A percentile compares a stretch with the other conserved stretches of the same genome.
phyloP scores from a whole-genome alignment of 2,113 vertebrate species.

The Bujurquina vittata region DNA sequence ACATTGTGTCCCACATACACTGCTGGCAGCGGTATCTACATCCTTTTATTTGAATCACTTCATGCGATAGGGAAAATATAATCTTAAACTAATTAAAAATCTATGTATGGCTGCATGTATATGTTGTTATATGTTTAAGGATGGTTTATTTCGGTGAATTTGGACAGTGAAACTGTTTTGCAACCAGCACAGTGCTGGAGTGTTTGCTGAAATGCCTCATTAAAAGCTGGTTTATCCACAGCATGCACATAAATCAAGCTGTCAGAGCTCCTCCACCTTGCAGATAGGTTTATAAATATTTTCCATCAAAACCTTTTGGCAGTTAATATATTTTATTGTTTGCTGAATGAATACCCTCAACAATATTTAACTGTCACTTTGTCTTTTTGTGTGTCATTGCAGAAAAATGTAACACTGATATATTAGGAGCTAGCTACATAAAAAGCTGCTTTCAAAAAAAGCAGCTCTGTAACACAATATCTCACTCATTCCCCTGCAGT shows the following conservation, averaged over 20 bases:
- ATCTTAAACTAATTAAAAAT: not conserved
- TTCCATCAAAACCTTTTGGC: conserved; percentile 2
- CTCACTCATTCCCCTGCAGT: not conserved
- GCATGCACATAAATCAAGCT: conserved; percentile 27
- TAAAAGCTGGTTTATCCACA: not conserved
- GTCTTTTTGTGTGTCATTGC: not conserved
- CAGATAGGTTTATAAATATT: conserved; percentile 1
- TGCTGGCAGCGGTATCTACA: not conserved
- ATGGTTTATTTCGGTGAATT: not conserved
- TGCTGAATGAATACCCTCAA: not conserved
- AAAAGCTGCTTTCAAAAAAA: conserved; percentile 13
- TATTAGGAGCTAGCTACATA: not conserved
- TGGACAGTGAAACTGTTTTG: not conserved
- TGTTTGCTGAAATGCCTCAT: conserved; percentile 26
- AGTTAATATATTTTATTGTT: not conserved
- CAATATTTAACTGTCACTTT: not conserved
- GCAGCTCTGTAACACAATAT: not conserved
- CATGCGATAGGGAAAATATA: not conserved
- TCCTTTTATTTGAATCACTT: not conserved
- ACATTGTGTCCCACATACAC: conserved; percentile 25
- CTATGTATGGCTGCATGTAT: not conserved
- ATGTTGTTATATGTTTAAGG: not conserved
- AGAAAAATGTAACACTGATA: not conserved
- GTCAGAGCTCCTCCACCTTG: not conserved
- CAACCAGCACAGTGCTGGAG: not conserved